phyloP scores from a whole-genome alignment of 2,888 invertebrate species.

The Synergus japonicus region DNA sequence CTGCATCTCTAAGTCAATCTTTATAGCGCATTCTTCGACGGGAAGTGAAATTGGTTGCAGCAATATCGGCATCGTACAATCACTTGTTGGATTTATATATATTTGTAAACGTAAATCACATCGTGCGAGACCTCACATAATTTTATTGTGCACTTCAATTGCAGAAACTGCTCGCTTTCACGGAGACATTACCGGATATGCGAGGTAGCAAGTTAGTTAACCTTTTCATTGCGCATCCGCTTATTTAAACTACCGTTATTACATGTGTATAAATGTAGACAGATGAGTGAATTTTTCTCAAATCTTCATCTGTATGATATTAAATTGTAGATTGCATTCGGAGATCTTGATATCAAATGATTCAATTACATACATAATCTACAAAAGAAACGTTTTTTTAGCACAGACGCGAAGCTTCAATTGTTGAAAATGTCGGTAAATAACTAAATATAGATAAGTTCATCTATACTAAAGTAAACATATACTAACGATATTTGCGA shows the following conservation, averaged over 20 bases:
- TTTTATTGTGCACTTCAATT: constrained; percentile 1
- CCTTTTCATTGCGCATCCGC: constrained; percentile 1
- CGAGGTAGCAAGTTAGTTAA: not conserved
- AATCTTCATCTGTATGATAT: not conserved
- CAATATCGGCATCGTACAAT: not conserved
- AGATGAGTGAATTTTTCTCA: not conserved
- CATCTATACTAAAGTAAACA: too few relatives aligned
- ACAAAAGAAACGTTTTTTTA: not conserved
- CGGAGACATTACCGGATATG: not conserved
- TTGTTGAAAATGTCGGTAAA: not conserved
- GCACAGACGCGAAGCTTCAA: not conserved
- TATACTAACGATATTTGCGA: too few relatives aligned
- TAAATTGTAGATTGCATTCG: too few relatives aligned
- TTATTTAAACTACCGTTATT: not conserved
- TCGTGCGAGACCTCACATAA: not conserved
- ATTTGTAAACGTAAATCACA: not conserved
- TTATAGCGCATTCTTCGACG: not conserved
- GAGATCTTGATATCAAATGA: not conserved
- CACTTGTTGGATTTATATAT: not conserved
- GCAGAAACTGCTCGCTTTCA: not conserved
- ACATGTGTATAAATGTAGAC: not conserved
- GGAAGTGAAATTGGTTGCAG: not conserved
- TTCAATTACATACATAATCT: not conserved
- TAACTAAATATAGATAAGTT: not conserved
- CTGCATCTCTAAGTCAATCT: not conserved